Evolutionary conservation across 2,113 vertebrate species (phyloP).

Genomic region (Syrmaticus mikado): DNA sequence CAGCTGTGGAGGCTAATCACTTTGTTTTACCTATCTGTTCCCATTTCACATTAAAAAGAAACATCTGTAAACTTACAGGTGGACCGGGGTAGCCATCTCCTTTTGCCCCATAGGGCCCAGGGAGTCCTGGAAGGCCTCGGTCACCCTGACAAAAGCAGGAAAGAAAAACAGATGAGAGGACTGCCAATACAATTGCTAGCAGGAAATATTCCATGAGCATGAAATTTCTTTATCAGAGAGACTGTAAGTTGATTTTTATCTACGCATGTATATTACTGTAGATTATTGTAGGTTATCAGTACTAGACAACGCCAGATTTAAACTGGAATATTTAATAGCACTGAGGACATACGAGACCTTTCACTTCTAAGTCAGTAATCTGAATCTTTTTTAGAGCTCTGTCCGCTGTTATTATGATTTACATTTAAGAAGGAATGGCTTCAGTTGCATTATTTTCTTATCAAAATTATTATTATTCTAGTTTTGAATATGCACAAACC

Average conservation of each 20-base stretch:
- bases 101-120: conserved; percentile 85
- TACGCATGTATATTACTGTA: neutral
- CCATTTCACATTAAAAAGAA: neutral
- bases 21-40: neutral
- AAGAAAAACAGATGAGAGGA: conserved; percentile 3
- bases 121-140: conserved; percentile 80
- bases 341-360: neutral
- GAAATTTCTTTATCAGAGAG: neutral
- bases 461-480: neutral
- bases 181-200: neutral
- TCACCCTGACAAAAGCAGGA: conserved; percentile 82
- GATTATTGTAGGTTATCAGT: neutral
- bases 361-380: neutral
- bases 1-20: neutral
- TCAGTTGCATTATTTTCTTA: neutral
- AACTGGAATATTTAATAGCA: neutral
- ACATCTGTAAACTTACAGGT: conserved; percentile 76
- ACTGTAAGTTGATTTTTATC: neutral
- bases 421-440: neutral
- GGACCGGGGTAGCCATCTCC: conserved; percentile 88
- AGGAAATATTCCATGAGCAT: neutral
- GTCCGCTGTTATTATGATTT: neutral
- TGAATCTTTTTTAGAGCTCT: neutral
- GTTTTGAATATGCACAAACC: neutral
- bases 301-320: neutral